These are phyloP conservation scores for Argentina silus DNA, from an alignment of 2,797 vertebrate species.

Conservation along the genomic window DNA sequence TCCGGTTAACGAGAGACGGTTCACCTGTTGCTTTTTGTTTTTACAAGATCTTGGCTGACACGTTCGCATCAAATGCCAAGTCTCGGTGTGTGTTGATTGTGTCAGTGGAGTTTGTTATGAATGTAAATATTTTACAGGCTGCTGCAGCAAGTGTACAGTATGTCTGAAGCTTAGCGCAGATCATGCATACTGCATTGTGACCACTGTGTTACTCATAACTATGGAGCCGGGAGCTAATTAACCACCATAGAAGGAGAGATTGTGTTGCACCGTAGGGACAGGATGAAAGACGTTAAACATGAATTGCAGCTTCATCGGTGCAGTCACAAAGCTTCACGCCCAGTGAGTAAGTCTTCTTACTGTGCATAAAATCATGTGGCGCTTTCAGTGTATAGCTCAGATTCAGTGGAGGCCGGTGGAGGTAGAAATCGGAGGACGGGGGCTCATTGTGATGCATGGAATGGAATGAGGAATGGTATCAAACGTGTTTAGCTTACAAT, in stretches of 20 bases:
- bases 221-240: neutral
- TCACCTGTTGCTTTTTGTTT: neutral
- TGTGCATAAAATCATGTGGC: neutral
- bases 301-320: neutral
- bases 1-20: too few relatives aligned
- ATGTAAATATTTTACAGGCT: constrained; percentile 10
- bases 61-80: neutral
- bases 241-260: neutral
- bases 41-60: neutral
- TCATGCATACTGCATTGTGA: neutral
- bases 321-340: neutral
- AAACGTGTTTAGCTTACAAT: too few relatives aligned
- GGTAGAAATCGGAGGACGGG: too few relatives aligned
- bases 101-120: neutral
- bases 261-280: neutral
- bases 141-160: neutral
- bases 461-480: too few relatives aligned
- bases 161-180: neutral
- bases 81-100: neutral
- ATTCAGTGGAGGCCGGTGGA: too few relatives aligned
- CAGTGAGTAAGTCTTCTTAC: too few relatives aligned
- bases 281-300: neutral
- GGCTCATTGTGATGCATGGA: too few relatives aligned
- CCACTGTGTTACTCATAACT: neutral
- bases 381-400: too few relatives aligned